phyloP scores from a whole-genome alignment of 2,113 vertebrate genomes.

The Gadus chalcogrammus region DNA sequence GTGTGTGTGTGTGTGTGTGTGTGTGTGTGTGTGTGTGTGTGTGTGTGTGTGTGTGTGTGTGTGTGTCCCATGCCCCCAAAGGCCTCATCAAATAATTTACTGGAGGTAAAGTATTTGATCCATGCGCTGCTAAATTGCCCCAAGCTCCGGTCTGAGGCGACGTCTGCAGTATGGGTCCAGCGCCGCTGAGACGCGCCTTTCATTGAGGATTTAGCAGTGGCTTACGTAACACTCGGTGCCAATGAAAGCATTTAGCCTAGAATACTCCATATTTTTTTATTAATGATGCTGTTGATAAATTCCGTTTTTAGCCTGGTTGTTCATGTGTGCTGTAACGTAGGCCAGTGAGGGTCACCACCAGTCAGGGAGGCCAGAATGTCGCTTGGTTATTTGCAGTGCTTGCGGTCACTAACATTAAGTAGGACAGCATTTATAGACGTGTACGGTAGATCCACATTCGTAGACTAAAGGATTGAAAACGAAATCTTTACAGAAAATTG shows the following conservation, averaged over 20 bases:
- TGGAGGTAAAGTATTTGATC: too few relatives aligned
- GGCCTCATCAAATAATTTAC: too few relatives aligned
- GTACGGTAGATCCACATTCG: background rate
- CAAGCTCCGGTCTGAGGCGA: too few relatives aligned
- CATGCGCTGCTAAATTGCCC: too few relatives aligned
- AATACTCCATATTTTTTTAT: background rate
- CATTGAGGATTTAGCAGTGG: too few relatives aligned
- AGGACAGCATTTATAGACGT: slow-evolving; percentile 33
- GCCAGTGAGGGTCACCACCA: slow-evolving; percentile 53
- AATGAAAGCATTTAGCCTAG: too few relatives aligned
- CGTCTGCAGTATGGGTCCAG: too few relatives aligned
- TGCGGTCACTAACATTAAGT: slow-evolving; percentile 52
- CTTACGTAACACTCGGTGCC: too few relatives aligned
- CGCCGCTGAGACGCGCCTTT: too few relatives aligned
- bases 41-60: background rate
- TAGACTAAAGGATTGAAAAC: background rate
- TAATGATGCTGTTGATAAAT: slow-evolving; percentile 37
- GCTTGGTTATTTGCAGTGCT: slow-evolving; percentile 57
- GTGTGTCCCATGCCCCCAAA: too few relatives aligned
- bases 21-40: slow-evolving; percentile 7
- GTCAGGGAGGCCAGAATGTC: slow-evolving; percentile 24
- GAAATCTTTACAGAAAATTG: too few relatives aligned
- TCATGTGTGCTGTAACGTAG: slow-evolving; percentile 48
- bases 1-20: too few relatives aligned
- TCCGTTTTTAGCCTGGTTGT: slow-evolving; percentile 31